Percentiles rank a stretch among this genome's conserved stretches.
Conservation (phyloP, 1,140 invertebrate species). For the Sitobion miscanthi region DNA sequence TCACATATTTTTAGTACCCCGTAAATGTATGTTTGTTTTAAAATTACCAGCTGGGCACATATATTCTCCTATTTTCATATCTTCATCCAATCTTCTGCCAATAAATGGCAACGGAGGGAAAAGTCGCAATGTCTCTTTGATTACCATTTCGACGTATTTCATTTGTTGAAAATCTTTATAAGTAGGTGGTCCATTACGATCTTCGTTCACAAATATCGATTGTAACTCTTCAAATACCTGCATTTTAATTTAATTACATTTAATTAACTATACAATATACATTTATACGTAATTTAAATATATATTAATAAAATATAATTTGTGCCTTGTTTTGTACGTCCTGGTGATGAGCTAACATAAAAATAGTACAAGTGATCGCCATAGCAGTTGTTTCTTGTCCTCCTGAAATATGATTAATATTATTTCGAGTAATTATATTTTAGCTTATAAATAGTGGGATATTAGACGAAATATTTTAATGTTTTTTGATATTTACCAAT, state of each 20-base stretch:
- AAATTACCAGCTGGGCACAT: conserved; percentile 32
- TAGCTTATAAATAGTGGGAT: neutral
- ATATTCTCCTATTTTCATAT: conserved; percentile 60
- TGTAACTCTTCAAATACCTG: conserved; percentile 66
- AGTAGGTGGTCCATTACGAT: conserved; percentile 60
- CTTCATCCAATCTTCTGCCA: conserved; percentile 64
- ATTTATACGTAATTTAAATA: neutral
- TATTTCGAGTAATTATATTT: neutral
- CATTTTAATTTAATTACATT: neutral
- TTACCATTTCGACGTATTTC: conserved; percentile 70
- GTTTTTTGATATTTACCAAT: conserved; percentile 6
- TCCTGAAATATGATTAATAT: conserved; percentile 20
- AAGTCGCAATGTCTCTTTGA: conserved; percentile 70
- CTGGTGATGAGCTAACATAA: conserved; percentile 58
- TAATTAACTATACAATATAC: no score
- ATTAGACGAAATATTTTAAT: neutral
- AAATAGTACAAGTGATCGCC: conserved; percentile 40
- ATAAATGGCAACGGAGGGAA: conserved; percentile 70
- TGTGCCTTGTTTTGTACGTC: conserved; percentile 57
- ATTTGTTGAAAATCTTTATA: conserved; percentile 66
- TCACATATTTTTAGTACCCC: neutral
- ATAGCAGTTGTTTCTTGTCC: conserved; percentile 57
- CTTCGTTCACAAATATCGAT: conserved; percentile 63
- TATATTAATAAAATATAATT: conserved; percentile 63
- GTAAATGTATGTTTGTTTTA: neutral